phyloP scores from a whole-genome alignment of 2,113 vertebrate species.

The Australoheros scitulus region DNA sequence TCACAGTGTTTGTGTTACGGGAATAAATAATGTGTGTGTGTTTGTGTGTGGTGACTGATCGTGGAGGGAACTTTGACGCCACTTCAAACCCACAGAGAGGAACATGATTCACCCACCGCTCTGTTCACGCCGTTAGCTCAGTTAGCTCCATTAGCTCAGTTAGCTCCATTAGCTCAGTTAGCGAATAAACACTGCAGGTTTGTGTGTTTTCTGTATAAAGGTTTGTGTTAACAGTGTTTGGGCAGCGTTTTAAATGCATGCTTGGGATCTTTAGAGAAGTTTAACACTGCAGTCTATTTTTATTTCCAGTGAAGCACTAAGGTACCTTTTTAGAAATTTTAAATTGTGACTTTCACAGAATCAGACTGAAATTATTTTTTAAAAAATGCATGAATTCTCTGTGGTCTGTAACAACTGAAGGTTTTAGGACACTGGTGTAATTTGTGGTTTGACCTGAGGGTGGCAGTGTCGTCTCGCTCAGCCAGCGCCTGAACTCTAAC shows the following conservation, averaged over 20 bases:
- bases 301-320: background rate
- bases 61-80: constrained; percentile 30
- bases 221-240: background rate
- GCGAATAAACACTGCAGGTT: background rate
- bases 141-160: background rate
- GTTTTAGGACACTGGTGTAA: too few species aligned
- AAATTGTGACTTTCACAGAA: too few species aligned
- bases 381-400: too few species aligned
- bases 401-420: too few species aligned
- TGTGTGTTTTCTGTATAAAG: background rate
- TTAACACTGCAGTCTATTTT: background rate
- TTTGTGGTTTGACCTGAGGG: too few species aligned
- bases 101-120: constrained; percentile 17
- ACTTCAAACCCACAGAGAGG: constrained; percentile 37
- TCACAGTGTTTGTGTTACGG: background rate
- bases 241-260: background rate
- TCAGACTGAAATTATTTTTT: too few species aligned
- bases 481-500: too few species aligned
- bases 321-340: too few species aligned
- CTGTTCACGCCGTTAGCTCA: background rate
- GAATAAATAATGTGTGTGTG: constrained; percentile 12
- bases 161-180: background rate
- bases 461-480: too few species aligned
- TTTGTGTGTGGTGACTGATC: background rate
- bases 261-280: background rate